These are phyloP conservation scores for Perdita meconis DNA, from an alignment of 2,888 invertebrate species.

Conservation along the genomic window DNA sequence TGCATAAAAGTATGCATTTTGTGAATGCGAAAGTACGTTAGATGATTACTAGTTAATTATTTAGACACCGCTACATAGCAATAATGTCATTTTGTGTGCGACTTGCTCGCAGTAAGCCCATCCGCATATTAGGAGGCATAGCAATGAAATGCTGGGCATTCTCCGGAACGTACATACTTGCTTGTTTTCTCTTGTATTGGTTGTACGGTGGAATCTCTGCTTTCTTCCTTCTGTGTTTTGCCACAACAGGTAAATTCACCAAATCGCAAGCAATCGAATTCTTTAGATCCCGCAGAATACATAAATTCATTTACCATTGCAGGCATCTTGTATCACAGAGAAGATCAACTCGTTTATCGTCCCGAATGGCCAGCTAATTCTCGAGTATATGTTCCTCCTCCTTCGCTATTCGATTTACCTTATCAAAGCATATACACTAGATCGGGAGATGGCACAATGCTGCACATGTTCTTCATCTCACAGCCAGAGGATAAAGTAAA, in stretches of 20 bases:
- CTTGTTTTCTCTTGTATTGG: constrained; percentile 92
- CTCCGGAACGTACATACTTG: constrained; percentile 89
- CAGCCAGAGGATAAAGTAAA: constrained; percentile 89
- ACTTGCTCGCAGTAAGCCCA: constrained; percentile 80
- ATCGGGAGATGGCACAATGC: constrained; percentile 90
- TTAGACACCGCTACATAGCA: constrained; percentile 9
- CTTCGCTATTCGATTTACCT: constrained; percentile 93
- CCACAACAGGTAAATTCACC: constrained; percentile 87
- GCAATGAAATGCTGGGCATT: constrained; percentile 91
- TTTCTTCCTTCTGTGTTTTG: constrained; percentile 88
- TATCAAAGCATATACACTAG: constrained; percentile 93
- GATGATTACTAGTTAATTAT: constrained; percentile 25
- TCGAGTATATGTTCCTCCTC: constrained; percentile 93
- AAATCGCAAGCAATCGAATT: neutral
- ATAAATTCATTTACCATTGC: constrained; percentile 63
- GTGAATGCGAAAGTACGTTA: constrained; percentile 9
- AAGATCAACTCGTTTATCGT: constrained; percentile 94
- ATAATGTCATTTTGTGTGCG: constrained; percentile 78
- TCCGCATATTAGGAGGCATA: constrained; percentile 85
- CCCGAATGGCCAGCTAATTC: constrained; percentile 96
- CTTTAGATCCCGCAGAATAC: neutral
- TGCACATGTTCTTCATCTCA: constrained; percentile 93
- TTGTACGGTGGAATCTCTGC: constrained; percentile 92
- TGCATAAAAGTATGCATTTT: neutral
- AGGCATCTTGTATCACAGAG: constrained; percentile 94